Evolutionary conservation across 2,113 vertebrate species (phyloP), one percentile per base, ranked within the genome.

Genomic region (Morone chrysops): DNA sequence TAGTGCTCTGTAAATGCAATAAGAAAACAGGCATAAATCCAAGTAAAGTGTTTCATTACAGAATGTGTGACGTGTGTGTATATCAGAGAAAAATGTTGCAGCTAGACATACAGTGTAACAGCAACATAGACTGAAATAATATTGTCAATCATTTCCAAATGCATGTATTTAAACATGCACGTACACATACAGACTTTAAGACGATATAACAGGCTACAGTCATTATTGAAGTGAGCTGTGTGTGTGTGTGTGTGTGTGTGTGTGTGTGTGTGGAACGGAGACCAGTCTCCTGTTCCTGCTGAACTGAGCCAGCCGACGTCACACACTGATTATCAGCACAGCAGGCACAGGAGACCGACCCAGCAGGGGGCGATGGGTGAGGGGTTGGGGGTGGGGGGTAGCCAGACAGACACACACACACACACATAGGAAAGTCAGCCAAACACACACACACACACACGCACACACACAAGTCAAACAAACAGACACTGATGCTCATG

Each of bases 291-390:
- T 95, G 95, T 95, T 95, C 95, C 95, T 96, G 95, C 96, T 95
- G 93, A 96, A 93, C 96, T 96, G 96, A 97, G 96, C 96, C 94
- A 97, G 96, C 94, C 92, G 77, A 93, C 87, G 80, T 91, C 89
- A 96, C 88, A 96, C 94, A 97, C 97, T 97, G 96, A 96, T 96
- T 96, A 97, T 98, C 97, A 98, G 97, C 95, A 96, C 97, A 97
- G 97, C 96, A 97, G 97, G 97, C 96, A 97, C 97, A 84, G 97
- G 96, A 96, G 96, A 95, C 96, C 16, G 90, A 94, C 92, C 96
- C 94, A 92, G 92, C 31, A 76, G 82, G 89, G 76, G 80, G 50
- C 80, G 71, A 69, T 66, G 85, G 67, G 73, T 41, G 84, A 71
- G 75, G 62, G 16, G 22, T n/a, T 6, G 20, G 20, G 62, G 16